Base-by-base conservation (phyloP, 2,888 invertebrate species). In the Dicroscelio sp. region DNA sequence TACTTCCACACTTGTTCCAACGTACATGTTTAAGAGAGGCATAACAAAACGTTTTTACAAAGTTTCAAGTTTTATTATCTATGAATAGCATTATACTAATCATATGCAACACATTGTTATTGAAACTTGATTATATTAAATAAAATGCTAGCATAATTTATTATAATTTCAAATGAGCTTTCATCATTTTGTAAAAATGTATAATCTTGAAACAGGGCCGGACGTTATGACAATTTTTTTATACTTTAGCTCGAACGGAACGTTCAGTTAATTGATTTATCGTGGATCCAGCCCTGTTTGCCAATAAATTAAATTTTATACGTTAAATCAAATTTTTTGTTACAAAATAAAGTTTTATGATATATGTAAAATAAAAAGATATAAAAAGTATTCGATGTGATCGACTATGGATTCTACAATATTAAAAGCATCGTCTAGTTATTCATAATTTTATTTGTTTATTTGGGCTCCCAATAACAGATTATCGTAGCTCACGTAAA, bases 81-180 rank as follows among this genome's bases (percentile, higher is more conserved):
- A 86, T 82, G 31, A 86, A 90, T 88, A 90, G 76, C 88, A 90
- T 87, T 85, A 88, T 71, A 91, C 86, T 90, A 88, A 91, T 88
- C 86, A 79, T 86, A 88, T 65, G 71, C 30, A 71, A 71, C 63
- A 63, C 38, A 88, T 88, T 91, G 91, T 91, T 91, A 91, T 91
- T 43, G 67, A 86, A 89, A 89, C 73, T 78, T 91, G 79, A 90
- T 83, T 82, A 83, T 79, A 86, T 79, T 69, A 23, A 67, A 65
- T 17, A 79, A 73, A 89, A 71, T 73, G 73, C 8, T 82, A 84
- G 84, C 35, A 76, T 90, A 83, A 86, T 90, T 85, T 85, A 85
- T 89, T 83, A 82, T 71, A 75, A 86, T 69, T 88, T 84, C 65
- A 35, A 63, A 84, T 27, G 84, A 79, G 48, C 52, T 73, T 90